Base-by-base conservation (phyloP, 2,113 vertebrate species). In the Ptilorrhoa leucosticta region DNA sequence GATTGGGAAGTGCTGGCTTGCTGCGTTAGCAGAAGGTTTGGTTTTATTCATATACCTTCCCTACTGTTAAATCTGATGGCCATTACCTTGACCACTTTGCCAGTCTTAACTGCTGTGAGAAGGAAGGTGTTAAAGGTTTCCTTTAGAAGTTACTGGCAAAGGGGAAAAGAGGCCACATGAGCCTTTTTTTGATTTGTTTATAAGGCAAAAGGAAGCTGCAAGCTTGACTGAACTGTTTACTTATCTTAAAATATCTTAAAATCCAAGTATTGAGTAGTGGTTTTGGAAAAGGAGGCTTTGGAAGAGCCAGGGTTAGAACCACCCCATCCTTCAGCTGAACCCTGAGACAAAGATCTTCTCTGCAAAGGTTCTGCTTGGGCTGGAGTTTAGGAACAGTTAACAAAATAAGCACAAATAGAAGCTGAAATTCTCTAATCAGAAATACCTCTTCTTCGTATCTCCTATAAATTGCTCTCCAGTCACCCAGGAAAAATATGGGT, bases 21-120 rank as follows among this genome's bases (percentile, higher is more conserved):
- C 97, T 97, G 88, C 2, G 89, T 83, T 96, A 97, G 90, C 96
- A 97, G 91, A 98, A 97, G 92, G 94, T 83, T 96, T 30, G 39
- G 93, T 73, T 97, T 97, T 95, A 97, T 92, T 97, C 90, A 14
- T 92, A 77, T 53, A 96, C 86, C 96, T 96, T 96, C 90, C 90
- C 89, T 73, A 91, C 89, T 96, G 95, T 54, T 97, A 96, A 95
- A 88, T 96, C 92, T 90, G 96, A 96, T 83, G 95, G 86, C 39
- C 83, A 91, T 94, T 83, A 81, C 87, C 94, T 96, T 93, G 95
- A 92, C 94, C 89, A 72, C 81, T 92, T 82, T 93, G 87, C 75
- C 68, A 40, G 70, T 15, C 77, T 15, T n/a, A 76, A 89, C 57
- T 57, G 75, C 95, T 93, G 79, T 5, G 77, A 82, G 63, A 72